Conservation (phyloP, 2,797 vertebrate genomes). For the Semaprochilodus insignis region DNA sequence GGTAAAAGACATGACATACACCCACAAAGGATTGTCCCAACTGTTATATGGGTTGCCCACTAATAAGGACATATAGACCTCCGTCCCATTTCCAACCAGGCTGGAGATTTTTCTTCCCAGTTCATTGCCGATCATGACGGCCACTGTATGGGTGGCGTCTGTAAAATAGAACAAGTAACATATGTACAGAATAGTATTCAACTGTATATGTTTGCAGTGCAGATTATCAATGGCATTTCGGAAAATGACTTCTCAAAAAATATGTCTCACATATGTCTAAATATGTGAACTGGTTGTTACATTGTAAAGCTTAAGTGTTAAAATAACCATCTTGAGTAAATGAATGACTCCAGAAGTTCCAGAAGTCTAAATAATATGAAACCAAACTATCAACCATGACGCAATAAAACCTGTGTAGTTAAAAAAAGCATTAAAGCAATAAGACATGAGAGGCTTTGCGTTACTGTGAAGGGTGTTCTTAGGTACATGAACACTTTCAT, state of each 20-base stretch:
- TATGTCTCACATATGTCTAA: neutral
- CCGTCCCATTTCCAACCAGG: slow-evolving; percentile 74
- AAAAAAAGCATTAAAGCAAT: no score
- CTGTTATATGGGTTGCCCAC: slow-evolving; percentile 82
- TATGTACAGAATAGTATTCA: neutral
- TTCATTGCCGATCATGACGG: slow-evolving; percentile 89
- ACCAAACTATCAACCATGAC: no score
- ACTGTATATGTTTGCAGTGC: neutral
- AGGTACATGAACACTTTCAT: no score
- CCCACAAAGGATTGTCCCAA: slow-evolving; percentile 88
- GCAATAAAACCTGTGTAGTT: neutral
- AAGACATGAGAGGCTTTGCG: no score
- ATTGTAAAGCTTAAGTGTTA: no score
- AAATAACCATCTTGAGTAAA: no score
- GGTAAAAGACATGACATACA: slow-evolving; percentile 90
- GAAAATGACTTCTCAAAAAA: neutral
- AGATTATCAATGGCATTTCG: neutral
- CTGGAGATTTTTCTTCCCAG: slow-evolving; percentile 82
- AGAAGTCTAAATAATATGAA: no score
- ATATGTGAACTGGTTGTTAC: no score
- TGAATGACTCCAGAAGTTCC: no score
- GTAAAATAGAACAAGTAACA: slow-evolving; percentile 49
- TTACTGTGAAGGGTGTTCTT: no score
- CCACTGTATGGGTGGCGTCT: slow-evolving; percentile 80
- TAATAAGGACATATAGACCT: slow-evolving; percentile 82